These are phyloP conservation scores for Volucella inanis DNA, from an alignment of 2,888 invertebrate genomes.

Conservation along the genomic window DNA sequence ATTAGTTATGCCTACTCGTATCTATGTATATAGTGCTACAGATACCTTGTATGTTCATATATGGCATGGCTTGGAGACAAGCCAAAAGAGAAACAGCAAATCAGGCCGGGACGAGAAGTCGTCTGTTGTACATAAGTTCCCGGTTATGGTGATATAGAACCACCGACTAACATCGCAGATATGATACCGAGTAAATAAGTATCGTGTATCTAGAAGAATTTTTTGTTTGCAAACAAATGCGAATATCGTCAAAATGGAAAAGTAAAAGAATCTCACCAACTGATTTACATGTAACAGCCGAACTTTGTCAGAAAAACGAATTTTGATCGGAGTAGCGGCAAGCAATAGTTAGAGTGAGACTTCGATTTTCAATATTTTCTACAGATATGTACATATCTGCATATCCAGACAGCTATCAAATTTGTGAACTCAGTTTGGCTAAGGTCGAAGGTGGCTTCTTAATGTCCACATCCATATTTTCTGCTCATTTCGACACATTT, in stretches of 20 bases:
- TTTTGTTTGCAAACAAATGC: constrained; percentile 58
- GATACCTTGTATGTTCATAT: not conserved
- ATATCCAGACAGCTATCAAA: too few relatives aligned
- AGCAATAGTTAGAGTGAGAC: too few relatives aligned
- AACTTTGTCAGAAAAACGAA: not conserved
- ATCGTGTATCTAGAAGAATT: constrained; percentile 10
- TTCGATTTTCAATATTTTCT: too few relatives aligned
- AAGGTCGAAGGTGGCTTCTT: too few relatives aligned
- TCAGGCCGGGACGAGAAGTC: constrained; percentile 26
- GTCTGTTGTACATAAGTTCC: constrained; percentile 13
- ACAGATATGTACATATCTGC: too few relatives aligned
- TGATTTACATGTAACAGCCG: constrained; percentile 18
- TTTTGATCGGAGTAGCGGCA: too few relatives aligned
- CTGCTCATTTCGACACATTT: too few relatives aligned
- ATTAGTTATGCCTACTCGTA: not conserved
- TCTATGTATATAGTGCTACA: not conserved
- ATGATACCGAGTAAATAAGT: not conserved
- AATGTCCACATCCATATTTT: too few relatives aligned
- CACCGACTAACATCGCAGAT: not conserved
- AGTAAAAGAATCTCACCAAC: not conserved
- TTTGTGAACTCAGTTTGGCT: too few relatives aligned
- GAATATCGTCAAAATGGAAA: constrained; percentile 24
- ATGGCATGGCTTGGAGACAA: not conserved
- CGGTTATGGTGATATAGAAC: not conserved
- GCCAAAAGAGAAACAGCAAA: constrained; percentile 26